Base-by-base conservation (phyloP, 2,888 invertebrate species). In the Mystacides longicornis region DNA sequence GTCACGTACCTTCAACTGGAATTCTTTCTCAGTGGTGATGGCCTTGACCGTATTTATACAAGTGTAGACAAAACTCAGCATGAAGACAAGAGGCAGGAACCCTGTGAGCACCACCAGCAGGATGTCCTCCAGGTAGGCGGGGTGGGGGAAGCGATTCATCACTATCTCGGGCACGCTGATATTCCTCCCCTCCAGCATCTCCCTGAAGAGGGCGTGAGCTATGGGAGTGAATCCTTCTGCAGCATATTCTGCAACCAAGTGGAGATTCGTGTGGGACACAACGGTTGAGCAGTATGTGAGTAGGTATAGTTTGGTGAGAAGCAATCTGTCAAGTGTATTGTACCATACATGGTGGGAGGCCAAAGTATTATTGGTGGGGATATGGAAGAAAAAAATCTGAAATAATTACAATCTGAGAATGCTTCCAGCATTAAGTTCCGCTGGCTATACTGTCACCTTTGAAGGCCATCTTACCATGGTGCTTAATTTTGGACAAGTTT, bases 31-130 rank as follows among this genome's bases (percentile, higher is more conserved):
- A 27, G 82, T 75, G 0, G 86, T 83, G 23, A 90, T 77, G 48
- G 81, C 82, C 70, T 87, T 85, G 1, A 86, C 84, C 31, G 86
- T 87, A 64, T 87, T 89, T 16, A 89, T 83, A 52, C 86, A 85
- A 0, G 87, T 83, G 67, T 91, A 89, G 52, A 88, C 83, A 65
- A 89, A 93, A 66, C 89, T 87, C 16, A 93, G 73, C 71, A 91
- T 76, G 21, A 93, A 74, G 49, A 93, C 84, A 61, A 89, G 73
- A 0, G 92, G 86, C 55, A 93, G 79, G 63, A 87, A 78, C 11
- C 75, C 68, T 65, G 83, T 79, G 43, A 92, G 67, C 0, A 82
- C 81, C 31, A 80, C 72, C 1, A 89, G 69, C 20, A 89, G 79
- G 0, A 78, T 67, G 68, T 93, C 92, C 21, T 78, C 71, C 1